Percentiles rank a stretch among this genome's conserved stretches.
Evolutionary conservation across 2,888 invertebrate genomes (phyloP).

Genomic region (Mimas tiliae): DNA sequence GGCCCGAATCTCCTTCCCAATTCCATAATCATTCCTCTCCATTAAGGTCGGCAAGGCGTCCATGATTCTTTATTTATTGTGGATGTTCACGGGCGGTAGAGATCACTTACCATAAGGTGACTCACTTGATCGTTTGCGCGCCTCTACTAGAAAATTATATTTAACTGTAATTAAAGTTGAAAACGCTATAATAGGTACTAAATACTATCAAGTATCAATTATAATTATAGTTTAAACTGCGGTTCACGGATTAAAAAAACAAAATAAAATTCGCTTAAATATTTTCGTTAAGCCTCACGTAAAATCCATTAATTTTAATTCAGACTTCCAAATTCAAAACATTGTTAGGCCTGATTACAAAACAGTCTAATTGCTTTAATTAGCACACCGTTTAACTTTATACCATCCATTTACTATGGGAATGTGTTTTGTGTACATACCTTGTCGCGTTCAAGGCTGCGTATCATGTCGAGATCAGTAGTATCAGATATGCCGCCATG

Average conservation of each 20-base stretch:
- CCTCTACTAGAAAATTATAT: too few species aligned
- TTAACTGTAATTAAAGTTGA: too few species aligned
- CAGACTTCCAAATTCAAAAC: neutral
- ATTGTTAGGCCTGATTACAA: neutral
- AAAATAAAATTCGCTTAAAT: neutral
- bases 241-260: neutral
- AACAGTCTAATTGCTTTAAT: neutral
- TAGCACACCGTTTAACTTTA: neutral
- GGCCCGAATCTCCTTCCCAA: too few species aligned
- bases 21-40: too few species aligned
- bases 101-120: too few species aligned
- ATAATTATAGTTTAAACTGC: too few species aligned
- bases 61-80: too few species aligned
- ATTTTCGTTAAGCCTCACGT: neutral
- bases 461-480: conserved; percentile 92
- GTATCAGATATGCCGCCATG: conserved; percentile 97
- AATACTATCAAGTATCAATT: too few species aligned
- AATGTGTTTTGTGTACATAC: conserved; percentile 66
- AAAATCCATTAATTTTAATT: conserved; percentile 5
- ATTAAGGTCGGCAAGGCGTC: too few species aligned
- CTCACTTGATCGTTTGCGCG: too few species aligned
- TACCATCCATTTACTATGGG: neutral
- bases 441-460: conserved; percentile 93
- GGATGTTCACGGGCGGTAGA: too few species aligned
- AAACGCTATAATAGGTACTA: too few species aligned